These are phyloP conservation scores for Pseudopipra pipra DNA, from an alignment of 2,113 vertebrate species.

Conservation along the genomic window DNA sequence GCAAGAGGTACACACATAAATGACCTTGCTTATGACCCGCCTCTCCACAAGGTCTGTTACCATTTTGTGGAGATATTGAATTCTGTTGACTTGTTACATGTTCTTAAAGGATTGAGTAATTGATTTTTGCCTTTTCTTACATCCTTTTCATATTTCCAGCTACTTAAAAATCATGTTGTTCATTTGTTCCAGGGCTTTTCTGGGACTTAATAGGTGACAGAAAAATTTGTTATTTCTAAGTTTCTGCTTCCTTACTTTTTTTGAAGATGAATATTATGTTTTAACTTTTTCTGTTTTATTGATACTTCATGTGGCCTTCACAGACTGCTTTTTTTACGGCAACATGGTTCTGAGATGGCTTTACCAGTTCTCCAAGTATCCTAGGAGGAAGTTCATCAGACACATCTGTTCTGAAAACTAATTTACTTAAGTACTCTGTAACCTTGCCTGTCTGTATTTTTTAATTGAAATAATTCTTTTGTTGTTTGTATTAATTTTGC, in stretches of 20 bases:
- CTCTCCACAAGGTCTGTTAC: not conserved
- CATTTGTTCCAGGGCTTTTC: not conserved
- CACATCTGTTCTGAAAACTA: conserved; percentile 19
- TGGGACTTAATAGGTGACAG: not conserved
- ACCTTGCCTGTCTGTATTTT: conserved; percentile 5
- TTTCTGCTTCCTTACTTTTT: not conserved
- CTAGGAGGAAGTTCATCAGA: not conserved
- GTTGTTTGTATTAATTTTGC: not conserved
- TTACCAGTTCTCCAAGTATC: not conserved
- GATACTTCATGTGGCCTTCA: not conserved
- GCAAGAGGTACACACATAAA: not conserved
- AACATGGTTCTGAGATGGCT: not conserved
- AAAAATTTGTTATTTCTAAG: not conserved
- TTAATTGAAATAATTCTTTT: not conserved
- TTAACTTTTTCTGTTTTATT: not conserved
- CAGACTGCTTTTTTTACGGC: not conserved
- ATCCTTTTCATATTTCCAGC: not conserved
- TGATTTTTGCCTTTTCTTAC: not conserved
- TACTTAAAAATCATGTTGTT: not conserved
- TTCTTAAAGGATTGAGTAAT: not conserved
- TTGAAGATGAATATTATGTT: not conserved
- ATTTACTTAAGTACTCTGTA: conserved; percentile 31
- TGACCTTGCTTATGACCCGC: not conserved
- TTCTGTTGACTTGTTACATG: not conserved
- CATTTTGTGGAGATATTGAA: not conserved